phyloP scores from a whole-genome alignment of 1,140 invertebrate species.

The Vollenhovia emeryi region DNA sequence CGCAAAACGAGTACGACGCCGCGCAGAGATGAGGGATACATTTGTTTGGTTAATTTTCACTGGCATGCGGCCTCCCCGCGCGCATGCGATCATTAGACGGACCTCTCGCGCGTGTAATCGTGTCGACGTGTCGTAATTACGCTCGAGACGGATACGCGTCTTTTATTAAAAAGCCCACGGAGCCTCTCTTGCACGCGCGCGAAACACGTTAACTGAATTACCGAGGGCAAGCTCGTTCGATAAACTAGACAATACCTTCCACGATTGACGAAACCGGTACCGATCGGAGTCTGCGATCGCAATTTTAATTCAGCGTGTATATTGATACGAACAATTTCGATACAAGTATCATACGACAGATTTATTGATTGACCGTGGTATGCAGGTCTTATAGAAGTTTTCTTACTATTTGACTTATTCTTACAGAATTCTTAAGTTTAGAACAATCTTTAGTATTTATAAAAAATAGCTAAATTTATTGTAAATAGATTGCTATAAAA shows the following conservation, averaged over 20 bases:
- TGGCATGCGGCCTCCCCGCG: slow-evolving; percentile 24
- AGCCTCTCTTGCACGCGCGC: slow-evolving; percentile 31
- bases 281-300: background rate
- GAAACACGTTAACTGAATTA: slow-evolving; percentile 18
- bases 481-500: too few species aligned
- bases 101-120: slow-evolving; percentile 40
- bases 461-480: too few species aligned
- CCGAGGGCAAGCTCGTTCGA: slow-evolving; percentile 5
- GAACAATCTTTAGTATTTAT: background rate
- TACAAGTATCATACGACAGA: background rate
- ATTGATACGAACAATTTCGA: background rate
- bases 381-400: background rate
- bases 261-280: background rate
- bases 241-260: background rate
- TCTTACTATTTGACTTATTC: too few species aligned
- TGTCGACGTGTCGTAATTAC: slow-evolving; percentile 56
- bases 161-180: slow-evolving; percentile 51
- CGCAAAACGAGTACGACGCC: slow-evolving; percentile 30
- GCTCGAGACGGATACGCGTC: slow-evolving; percentile 45
- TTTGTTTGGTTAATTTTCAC: slow-evolving; percentile 54
- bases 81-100: slow-evolving; percentile 36
- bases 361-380: background rate
- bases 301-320: background rate
- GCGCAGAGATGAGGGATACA: slow-evolving; percentile 49
- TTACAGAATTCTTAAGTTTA: background rate